Base-by-base conservation (phyloP, 2,113 vertebrate species). In the Toxotes chatareus region DNA sequence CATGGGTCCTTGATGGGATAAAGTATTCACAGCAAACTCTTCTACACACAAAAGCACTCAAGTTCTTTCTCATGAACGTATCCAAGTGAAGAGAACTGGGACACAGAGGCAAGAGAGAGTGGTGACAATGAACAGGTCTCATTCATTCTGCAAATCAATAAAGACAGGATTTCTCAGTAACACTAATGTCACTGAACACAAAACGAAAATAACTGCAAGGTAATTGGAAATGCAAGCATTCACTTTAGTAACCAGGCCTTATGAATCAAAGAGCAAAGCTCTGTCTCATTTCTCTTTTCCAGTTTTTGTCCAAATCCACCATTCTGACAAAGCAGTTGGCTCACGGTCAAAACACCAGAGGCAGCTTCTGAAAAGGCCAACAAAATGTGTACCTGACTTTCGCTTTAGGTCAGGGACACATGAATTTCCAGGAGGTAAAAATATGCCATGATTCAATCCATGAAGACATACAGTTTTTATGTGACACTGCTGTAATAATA, bases 31-130 rank as follows among this genome's bases (percentile, higher is more conserved):
- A 68, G 71, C 56, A 60, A 83, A 82, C 49, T 83, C 44, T 42
- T 65, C 56, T 60, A 94, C 91, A 94, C 68, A 89, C 83, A 93
- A 90, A 92, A 87, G 90, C 93, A 94, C 91, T 92, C 80, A 89
- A 53, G 60, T 69, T 69, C 36, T 56, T 72, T 66, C 63, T 83
- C 42, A 32, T 59, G 79, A 80, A 85, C 69, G 55, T 70, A 81
- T 83, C 57, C 59, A 55, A 76, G 79, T 51, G 73, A 73, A 23
- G 36, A 64, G 47, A 85, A 85, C 53, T 67, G 72, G 76, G 76
- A 47, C 66, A 21, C 34, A 16, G 59, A 16, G 55, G 72, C 53
- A 56, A 38, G 47, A 73, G 8, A 62, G 42, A 72, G 66, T 27
- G n/a, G 36, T 36, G 79, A 77, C 75, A 47, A 38, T 63, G 65